Evolutionary conservation across 2,888 invertebrate genomes (phyloP), one percentile per base, ranked within the genome.

Genomic region (Electrophaes corylata): DNA sequence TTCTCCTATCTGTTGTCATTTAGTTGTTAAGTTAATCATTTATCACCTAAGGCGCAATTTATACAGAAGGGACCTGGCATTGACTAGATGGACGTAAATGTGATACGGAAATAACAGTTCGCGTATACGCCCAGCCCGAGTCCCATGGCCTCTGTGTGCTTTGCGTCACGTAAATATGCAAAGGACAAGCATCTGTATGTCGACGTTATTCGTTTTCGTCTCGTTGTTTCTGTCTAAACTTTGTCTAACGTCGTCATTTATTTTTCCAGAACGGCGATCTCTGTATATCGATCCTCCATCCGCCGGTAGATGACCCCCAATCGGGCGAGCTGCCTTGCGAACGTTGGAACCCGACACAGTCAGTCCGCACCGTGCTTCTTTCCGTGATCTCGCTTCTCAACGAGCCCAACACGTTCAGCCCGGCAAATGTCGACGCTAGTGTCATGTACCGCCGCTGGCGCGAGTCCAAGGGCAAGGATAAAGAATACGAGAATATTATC

Each of bases 311-410:
- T 89, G 99, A 99, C 92, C 99, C 99, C 33, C 99, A 99, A 83
- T 98, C 98, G 75, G 99, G 99, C 20, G 99, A 99, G 88, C 90
- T 99, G 76, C 98, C 99, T 0, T 99, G 99, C 91, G 99, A 99
- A 91, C 96, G 99, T 87, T 99, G 99, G 99, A 99, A 99, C 93
- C 99, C 99, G 52, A 99, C 99, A 69, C 99, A 99, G 93, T 99
- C 98, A 80, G 99, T 99, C 80, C 97, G 99, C 85, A 99, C 99
- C 49, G 98, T 99, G 76, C 94, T 99, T 68, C 94, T 99, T 62
- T 99, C 99, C 63, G 99, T 99, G 73, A 99, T 99, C 81, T 99
- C 99, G 12, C 94, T 99, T 67, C 94, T 99, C 78, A 99, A 99
- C 92, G 99, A 99, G 92, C 99, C 99, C 66, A 99, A 99, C 93